Conservation (phyloP, 2,888 invertebrate genomes). For the Trimorus sp. region DNA sequence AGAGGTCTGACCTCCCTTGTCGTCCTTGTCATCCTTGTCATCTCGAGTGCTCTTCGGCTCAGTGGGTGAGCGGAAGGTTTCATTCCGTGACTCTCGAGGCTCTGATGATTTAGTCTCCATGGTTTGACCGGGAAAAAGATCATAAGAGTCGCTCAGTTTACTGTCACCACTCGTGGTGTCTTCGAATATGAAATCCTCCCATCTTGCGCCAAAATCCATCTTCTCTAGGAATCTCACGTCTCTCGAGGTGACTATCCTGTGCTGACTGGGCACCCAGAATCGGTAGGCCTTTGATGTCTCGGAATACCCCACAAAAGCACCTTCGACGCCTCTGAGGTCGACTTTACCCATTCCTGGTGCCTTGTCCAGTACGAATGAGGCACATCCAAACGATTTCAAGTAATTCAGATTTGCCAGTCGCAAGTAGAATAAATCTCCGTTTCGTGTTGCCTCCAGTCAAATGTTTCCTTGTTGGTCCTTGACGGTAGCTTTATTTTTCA, state of each 20-base stretch:
- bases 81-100: neutral
- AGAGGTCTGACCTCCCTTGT: neutral
- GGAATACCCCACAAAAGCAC: constrained; percentile 60
- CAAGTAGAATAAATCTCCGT: constrained; percentile 2
- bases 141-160: neutral
- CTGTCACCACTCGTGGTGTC: constrained; percentile 17
- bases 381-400: neutral
- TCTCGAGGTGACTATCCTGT: constrained; percentile 39
- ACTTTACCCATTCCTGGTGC: constrained; percentile 54
- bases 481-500: neutral
- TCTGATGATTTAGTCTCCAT: neutral
- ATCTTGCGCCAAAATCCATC: neutral
- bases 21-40: neutral
- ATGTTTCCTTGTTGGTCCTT: neutral
- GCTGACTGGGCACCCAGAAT: constrained; percentile 50
- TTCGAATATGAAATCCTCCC: constrained; percentile 6
- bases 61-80: neutral
- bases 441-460: constrained; percentile 2
- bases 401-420: neutral
- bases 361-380: constrained; percentile 16
- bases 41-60: neutral
- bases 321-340: constrained; percentile 50
- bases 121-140: neutral
- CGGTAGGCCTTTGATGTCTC: constrained; percentile 56
- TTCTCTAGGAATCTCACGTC: constrained; percentile 54